Evolutionary conservation across 2,888 invertebrate species (phyloP), one percentile per base, ranked within the genome.

Genomic region (Ashinkailepas kermadecensis): DNA sequence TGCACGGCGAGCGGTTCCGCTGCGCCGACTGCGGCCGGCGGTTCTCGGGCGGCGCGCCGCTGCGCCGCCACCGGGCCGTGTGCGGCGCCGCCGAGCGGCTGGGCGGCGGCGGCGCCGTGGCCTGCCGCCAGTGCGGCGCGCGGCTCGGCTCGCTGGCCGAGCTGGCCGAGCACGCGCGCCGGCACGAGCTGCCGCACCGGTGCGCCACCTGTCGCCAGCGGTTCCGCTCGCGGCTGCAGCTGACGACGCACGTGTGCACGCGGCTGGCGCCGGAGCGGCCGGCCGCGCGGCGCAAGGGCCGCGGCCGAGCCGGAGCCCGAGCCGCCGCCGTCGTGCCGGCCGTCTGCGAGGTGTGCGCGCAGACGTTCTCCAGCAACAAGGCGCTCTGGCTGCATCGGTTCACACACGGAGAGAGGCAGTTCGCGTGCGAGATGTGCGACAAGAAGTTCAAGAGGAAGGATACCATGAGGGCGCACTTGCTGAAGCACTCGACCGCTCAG

Each of bases 141-240:
- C 74, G 11, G 54, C 54, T 74, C 10, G 21, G 6, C 56, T 74
- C 74, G 54, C 56, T 56, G 74, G 9, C 74, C 21, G 21, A 23
- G 74, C 74, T 74, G 74, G 74, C 56, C 21, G 54, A 74, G 54
- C 74, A 74, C 74, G 54, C 10, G 9, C 74, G 74, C 11, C 39
- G 13, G 54, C 74, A 74, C 74, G 74, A 74, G 74, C 74, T 74
- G 54, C 74, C 74, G 54, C 74, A 74, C 54, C 74, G 74, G 54
- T 74, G 74, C 21, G 2, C 54, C 74, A 74, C 74, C 21, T 74
- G 74, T 56, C 12, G 56, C 2, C 74, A 21, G 7, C 18, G 74
- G 21, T 74, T 74, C 56, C 54, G 74, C 18, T 54, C 74, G 56
- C 54, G 21, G 56, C 74, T 74, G 74, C 74, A 74, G 74, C 74